A percentile compares a stretch with the other conserved stretches of the same genome.
Evolutionary conservation across 2,113 vertebrate genomes (phyloP).

Genomic region (Oreotrochilus melanogaster): DNA sequence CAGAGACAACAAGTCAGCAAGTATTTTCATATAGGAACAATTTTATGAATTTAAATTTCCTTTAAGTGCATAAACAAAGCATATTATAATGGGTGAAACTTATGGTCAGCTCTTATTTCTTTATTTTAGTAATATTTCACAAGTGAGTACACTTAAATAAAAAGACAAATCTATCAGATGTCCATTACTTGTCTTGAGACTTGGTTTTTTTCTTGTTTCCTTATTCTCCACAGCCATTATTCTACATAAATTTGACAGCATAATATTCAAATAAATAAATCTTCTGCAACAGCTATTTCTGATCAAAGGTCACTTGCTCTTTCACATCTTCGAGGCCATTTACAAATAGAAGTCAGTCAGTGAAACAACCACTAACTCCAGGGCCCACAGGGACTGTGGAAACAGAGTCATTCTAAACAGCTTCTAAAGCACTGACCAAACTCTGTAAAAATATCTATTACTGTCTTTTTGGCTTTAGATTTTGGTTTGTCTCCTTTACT

Average conservation of each 20-base stretch:
- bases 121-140: background rate
- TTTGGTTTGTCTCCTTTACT: constrained; percentile 20
- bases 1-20: background rate
- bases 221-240: background rate
- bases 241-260: background rate
- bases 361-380: background rate
- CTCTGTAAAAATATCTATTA: constrained; percentile 33
- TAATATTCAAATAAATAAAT: constrained; percentile 32
- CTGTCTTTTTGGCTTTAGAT: constrained; percentile 9
- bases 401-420: background rate
- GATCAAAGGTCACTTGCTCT: constrained; percentile 21
- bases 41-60: background rate
- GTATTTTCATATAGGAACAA: background rate
- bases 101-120: background rate
- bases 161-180: background rate
- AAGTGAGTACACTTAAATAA: constrained; percentile 24
- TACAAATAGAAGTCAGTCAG: constrained; percentile 13
- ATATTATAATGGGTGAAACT: background rate
- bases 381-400: background rate
- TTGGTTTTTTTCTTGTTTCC: background rate
- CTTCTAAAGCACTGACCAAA: background rate
- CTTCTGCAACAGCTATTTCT: background rate
- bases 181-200: background rate
- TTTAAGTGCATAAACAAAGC: background rate
- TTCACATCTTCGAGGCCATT: background rate